Evolutionary conservation across 1,140 invertebrate genomes (phyloP), one percentile per base, ranked within the genome.

Genomic region (Gyrodactylus salaris): DNA sequence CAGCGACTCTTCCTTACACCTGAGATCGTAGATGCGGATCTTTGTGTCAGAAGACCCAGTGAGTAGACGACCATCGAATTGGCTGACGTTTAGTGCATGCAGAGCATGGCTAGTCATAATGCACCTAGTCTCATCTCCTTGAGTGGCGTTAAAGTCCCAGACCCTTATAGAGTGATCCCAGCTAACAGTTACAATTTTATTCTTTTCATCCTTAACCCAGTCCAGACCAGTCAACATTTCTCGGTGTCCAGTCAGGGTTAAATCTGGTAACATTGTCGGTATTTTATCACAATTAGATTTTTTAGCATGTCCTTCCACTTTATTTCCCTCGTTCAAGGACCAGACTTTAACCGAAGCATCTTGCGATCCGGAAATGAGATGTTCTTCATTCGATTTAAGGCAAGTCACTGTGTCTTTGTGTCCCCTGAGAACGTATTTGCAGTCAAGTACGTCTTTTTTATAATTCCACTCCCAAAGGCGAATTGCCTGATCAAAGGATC

Each of bases 81-180:
- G 25, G 0, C 71, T 73, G 68, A 68, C 68, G 70, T 75, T 68
- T 27, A 75, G 70, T 2, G 22, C n/a, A 73, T 70, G 22, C 24
- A n/a, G 68, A 69, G 68, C 69, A 73, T 75, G 34, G n/a, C 34
- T 54, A 54, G 34, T n/a, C 34, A 54, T 54, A 54, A 54, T 54
- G n/a, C 34, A 54, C 34, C 34, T 54, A n/a, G 34, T 54, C n/a
- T 54, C 27, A 26, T 23, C 20, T 73, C 69, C 72, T 20, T 73
- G 70, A 26, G 22, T n/a, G 69, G 21, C 20, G 68, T 91, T 86
- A 24, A 88, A 83, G 82, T 98, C 92, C 94, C 94, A 99, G 1
- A 93, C 77, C 79, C 88, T 87, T 16, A 98, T 81, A 0, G 91
- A 89, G 77, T 97, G 91, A 83, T 99, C 94, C 91, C 91, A 93